Conservation (phyloP, 2,888 invertebrate genomes). For the Phragmatobia fuliginosa region DNA sequence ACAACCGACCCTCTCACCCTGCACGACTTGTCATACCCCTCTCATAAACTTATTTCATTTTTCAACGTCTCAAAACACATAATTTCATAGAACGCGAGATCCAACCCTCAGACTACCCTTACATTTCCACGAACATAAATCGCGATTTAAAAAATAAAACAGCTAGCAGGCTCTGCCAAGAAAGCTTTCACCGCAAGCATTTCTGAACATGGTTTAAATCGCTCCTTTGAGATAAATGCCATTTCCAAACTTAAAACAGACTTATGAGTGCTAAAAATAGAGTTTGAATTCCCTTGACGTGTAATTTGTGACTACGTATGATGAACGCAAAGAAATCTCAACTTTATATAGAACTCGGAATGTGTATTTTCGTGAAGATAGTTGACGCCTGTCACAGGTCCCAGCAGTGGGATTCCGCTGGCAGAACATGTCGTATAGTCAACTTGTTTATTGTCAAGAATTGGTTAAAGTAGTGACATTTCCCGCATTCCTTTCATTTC, state of each 20-base stretch:
- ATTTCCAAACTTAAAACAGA: slow-evolving; percentile 47
- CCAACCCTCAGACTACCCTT: slow-evolving; percentile 54
- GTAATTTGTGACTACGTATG: slow-evolving; percentile 41
- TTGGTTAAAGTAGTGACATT: slow-evolving; percentile 63
- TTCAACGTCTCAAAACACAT: slow-evolving; percentile 56
- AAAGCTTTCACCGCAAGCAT: slow-evolving; percentile 80
- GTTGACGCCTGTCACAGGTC: slow-evolving; percentile 56
- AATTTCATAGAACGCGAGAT: slow-evolving; percentile 56
- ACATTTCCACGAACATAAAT: slow-evolving; percentile 70
- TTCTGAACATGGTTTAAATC: slow-evolving; percentile 79
- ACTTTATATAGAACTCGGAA: slow-evolving; percentile 49
- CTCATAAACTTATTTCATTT: slow-evolving; percentile 53
- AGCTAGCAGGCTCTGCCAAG: slow-evolving; percentile 76
- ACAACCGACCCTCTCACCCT: background rate
- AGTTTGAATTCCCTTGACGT: slow-evolving; percentile 34
- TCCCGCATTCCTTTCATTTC: slow-evolving; percentile 55
- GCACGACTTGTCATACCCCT: slow-evolving; percentile 14
- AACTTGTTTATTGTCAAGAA: slow-evolving; percentile 72
- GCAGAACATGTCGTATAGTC: slow-evolving; percentile 66
- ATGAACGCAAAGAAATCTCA: slow-evolving; percentile 50
- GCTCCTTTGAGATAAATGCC: slow-evolving; percentile 69
- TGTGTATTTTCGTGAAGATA: slow-evolving; percentile 43
- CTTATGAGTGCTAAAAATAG: slow-evolving; percentile 40
- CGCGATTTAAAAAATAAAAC: slow-evolving; percentile 78
- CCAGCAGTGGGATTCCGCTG: slow-evolving; percentile 63